Base-by-base conservation (phyloP, 2,888 invertebrate genomes). In the Limnephilus auricula region DNA sequence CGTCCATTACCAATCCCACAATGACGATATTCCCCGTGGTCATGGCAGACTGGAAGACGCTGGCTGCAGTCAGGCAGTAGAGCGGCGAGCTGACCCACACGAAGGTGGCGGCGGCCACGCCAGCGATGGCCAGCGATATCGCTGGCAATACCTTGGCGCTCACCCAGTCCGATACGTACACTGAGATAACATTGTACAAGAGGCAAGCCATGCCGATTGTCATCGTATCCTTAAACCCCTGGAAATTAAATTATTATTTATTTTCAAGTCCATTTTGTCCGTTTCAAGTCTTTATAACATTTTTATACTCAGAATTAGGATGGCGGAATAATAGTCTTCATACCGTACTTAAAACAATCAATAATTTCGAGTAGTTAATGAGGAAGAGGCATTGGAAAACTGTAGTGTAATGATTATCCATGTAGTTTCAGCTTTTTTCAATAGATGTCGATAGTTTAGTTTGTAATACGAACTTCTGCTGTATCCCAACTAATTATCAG, bases 221-320 rank as follows among this genome's bases (percentile, higher is more conserved):
- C 37, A 96, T 93, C 0, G 96, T 95, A 93, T 95, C 96, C 91
- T 95, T 94, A 89, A 96, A 96, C 0, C 96, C 95, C 32, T 94
- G 80, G n/a, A 92, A 90, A 3, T 31, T 82, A 25, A 79, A 79
- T n/a, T 37, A 79, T 79, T 79, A 13, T 79, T 89, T 3, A 31
- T 89, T 89, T 79, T n/a, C n/a, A n/a, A n/a, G n/a, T n/a, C n/a
- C n/a, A n/a, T n/a, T n/a, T n/a, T n/a, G 40, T 31, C 9, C 37
- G 37, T 40, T 40, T 40, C 40, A 40, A 40, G 12, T 40, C 40
- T 40, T 40, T 40, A 12, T 40, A 40, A 40, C 6, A 40, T 40
- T 40, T 40, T 40, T 12, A 40, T 40, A 34, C 2, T 40, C 40
- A 12, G 40, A 34, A 34, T 34, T 34, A 4, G 34, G 34, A 34